Evolutionary conservation across 2,113 vertebrate species (phyloP), one percentile per base, ranked within the genome.

Genomic region (Dromiciops gliroides): DNA sequence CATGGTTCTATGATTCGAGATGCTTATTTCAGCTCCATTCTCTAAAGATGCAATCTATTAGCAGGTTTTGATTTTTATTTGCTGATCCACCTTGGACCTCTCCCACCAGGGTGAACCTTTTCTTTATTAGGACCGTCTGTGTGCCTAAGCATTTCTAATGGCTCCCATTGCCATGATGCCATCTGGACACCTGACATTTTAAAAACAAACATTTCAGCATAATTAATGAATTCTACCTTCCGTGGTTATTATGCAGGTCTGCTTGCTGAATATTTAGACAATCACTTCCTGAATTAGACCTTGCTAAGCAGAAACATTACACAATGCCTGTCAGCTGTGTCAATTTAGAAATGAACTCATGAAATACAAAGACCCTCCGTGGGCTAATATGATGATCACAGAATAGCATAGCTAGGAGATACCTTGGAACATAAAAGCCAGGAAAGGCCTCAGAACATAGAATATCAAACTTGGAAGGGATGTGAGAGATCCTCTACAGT

Each of bases 111-210:
- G 50, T 89, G 52, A 94, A 89, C 28, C 94, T 95, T 90, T 96
- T 96, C 83, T 93, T 93, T 92, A 51, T 95, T 93, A 97, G 94
- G 93, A 90, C 49, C 90, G 51, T 95, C 47, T 97, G n/a, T 75
- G 52, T 94, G 90, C 50, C 94, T 95, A 93, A 97, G 94, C 93
- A 95, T 94, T 97, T 97, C 96, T 95, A 95, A 95, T 92, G 95
- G 93, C 89, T 94, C 0, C 44, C 48, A 93, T 94, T 93, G 92
- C 88, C 92, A 93, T 50, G 50, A 56, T 0, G 51, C 93, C 95
- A 97, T 97, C 95, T 96, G 96, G 94, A 93, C 92, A 97, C 88
- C 88, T 96, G 93, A 95, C 95, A 95, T 96, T 97, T 95, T 56
- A 96, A 97, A 97, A 97, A 93, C 90, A 96, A 96, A 95, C 83